phyloP scores from a whole-genome alignment of 92 coral and sea anemone species.

The Palythoa grandis region DNA sequence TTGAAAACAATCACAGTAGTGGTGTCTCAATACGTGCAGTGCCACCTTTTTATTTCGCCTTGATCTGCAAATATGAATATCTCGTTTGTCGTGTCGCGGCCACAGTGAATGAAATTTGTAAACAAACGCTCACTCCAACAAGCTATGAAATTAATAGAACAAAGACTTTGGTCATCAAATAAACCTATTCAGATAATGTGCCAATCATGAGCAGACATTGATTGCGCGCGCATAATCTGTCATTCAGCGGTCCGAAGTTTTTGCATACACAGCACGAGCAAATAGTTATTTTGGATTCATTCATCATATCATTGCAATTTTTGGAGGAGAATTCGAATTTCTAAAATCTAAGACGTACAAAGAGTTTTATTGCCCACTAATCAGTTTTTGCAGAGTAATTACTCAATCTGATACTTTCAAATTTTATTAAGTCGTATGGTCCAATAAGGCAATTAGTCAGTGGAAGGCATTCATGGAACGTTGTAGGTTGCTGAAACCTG shows the following conservation, averaged over 20 bases:
- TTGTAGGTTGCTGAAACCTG: not conserved
- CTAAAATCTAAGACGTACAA: not conserved
- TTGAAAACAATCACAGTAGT: too few species aligned
- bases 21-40: too few species aligned
- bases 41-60: too few species aligned
- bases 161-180: not conserved
- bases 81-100: not conserved
- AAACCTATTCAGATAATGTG: slow-evolving; percentile 17
- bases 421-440: not conserved
- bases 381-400: not conserved
- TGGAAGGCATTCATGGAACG: not conserved
- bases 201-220: slow-evolving; percentile 3
- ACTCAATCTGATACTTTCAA: not conserved
- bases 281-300: not conserved
- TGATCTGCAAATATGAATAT: not conserved
- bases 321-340: slow-evolving; percentile 10
- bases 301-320: not conserved
- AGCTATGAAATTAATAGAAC: not conserved
- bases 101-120: not conserved
- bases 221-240: slow-evolving; percentile 42
- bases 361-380: not conserved
- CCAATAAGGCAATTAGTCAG: not conserved
- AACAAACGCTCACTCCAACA: not conserved
- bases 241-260: slow-evolving; percentile 33
- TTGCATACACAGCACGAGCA: not conserved